Evolutionary conservation across 2,797 vertebrate genomes (phyloP), one percentile per base, ranked within the genome.

Genomic region (Sylvia borin): DNA sequence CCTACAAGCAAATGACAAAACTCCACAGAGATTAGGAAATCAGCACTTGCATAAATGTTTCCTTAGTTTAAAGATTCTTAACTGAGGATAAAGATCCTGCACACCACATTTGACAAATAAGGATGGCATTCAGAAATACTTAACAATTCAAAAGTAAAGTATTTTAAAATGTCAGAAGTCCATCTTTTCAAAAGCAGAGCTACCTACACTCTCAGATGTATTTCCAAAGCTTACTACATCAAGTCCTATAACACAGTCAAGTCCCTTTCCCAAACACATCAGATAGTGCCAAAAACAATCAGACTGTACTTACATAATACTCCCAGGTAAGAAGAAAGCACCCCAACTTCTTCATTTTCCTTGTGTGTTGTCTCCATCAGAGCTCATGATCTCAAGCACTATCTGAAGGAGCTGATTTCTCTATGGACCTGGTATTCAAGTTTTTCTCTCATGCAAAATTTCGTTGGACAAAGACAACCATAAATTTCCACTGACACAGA

Each of bases 71-170:
- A 32, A 68, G 43, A 16, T 31, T 70, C 40, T 76, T 65, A 86
- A 47, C 11, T 43, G 26, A 85, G 51, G 22, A 57, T 64, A 47
- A 83, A 88, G 71, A 40, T 86, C 70, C 45, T 50, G 27, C 38
- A 38, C 15, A n/a, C 45, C 12, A 31, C 21, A 36, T 93, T 14
- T 71, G 48, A 87, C 64, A 87, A 91, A 55, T 55, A 55, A 81
- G 55, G 66, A 45, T 85, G 55, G 74, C 86, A 85, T 93, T 93
- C 71, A 73, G 74, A 92, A 94, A 76, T 66, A 70, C 20, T 73
- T 85, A 70, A 48, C 47, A 34, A 27, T 58, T 62, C 51, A 82
- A 20, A 75, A 92, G 47, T 17, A 65, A 51, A 34, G 57, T 68
- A 64, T 72, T 91, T 88, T 40, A 61, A 90, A 84, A 84, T 71